phyloP scores from a whole-genome alignment of 2,888 invertebrate genomes.

The Apamea crenata region DNA sequence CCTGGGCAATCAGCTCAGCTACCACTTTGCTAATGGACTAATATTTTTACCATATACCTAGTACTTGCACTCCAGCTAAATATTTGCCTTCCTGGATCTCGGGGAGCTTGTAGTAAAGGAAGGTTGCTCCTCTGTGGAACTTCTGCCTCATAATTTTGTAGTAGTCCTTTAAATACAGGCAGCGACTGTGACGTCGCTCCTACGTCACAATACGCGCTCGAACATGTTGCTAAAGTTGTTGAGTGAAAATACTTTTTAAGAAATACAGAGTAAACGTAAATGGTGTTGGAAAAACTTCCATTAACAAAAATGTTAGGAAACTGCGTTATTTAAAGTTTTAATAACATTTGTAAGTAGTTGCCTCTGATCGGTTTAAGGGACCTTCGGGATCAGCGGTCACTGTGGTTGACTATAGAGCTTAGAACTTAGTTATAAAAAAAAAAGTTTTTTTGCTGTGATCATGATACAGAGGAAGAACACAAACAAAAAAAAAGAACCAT shows the following conservation, averaged over 20 bases:
- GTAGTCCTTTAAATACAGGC: constrained; percentile 34
- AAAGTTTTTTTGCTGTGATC: background rate
- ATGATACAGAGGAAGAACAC: background rate
- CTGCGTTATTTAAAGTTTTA: constrained; percentile 22
- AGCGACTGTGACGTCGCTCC: constrained; percentile 40
- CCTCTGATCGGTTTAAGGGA: background rate
- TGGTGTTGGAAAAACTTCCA: background rate
- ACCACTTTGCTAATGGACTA: constrained; percentile 28
- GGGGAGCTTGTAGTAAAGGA: background rate
- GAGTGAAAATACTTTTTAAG: constrained; percentile 44
- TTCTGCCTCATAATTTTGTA: constrained; percentile 5
- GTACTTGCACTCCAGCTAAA: background rate
- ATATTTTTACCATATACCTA: constrained; percentile 21
- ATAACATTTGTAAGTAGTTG: background rate
- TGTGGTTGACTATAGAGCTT: background rate
- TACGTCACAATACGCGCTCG: constrained; percentile 47
- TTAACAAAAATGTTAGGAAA: constrained; percentile 25
- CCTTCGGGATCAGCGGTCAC: background rate
- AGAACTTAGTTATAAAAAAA: background rate
- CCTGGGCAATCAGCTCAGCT: background rate
- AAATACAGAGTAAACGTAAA: constrained; percentile 31
- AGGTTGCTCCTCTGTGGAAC: background rate
- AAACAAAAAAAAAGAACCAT: background rate
- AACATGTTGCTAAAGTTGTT: constrained; percentile 44
- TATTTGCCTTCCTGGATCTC: background rate